Percentiles rank a stretch among this genome's conserved stretches.
phyloP scores from a whole-genome alignment of 2,888 invertebrate genomes.

The Neoascia interrupta region DNA sequence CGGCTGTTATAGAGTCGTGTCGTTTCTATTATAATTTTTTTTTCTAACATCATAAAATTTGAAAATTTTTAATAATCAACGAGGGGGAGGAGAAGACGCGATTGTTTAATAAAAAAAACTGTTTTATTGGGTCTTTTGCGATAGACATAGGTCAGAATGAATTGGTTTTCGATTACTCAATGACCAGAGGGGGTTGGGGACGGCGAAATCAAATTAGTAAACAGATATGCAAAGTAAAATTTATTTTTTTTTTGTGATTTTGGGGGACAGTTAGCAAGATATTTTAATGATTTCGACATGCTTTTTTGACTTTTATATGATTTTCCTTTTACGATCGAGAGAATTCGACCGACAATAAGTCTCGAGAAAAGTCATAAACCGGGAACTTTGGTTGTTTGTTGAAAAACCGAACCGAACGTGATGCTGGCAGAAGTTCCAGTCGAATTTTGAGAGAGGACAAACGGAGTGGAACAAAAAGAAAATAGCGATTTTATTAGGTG shows the following conservation, averaged over 20 bases:
- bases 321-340: slow-evolving; percentile 8
- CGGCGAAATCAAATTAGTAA: slow-evolving; percentile 38
- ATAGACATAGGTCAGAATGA: not conserved
- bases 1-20: not conserved
- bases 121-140: slow-evolving; percentile 19
- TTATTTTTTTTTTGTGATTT: no score
- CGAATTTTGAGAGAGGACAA: no score
- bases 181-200: not conserved
- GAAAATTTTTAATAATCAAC: no score
- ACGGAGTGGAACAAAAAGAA: no score
- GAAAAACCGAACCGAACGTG: no score
- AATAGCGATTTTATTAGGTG: no score
- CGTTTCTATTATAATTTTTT: slow-evolving; percentile 18
- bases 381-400: no score
- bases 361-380: slow-evolving; percentile 12
- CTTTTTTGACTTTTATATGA: slow-evolving; percentile 22
- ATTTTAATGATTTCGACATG: slow-evolving; percentile 50
- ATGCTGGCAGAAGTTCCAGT: no score
- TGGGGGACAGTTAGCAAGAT: slow-evolving; percentile 15
- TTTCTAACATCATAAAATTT: slow-evolving; percentile 4
- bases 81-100: no score
- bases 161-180: not conserved
- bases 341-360: slow-evolving; percentile 38
- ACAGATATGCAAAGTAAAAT: slow-evolving; percentile 32
- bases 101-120: slow-evolving; percentile 23